Conservation (phyloP, 1,140 invertebrate genomes). For the Dendrolimus punctatus region DNA sequence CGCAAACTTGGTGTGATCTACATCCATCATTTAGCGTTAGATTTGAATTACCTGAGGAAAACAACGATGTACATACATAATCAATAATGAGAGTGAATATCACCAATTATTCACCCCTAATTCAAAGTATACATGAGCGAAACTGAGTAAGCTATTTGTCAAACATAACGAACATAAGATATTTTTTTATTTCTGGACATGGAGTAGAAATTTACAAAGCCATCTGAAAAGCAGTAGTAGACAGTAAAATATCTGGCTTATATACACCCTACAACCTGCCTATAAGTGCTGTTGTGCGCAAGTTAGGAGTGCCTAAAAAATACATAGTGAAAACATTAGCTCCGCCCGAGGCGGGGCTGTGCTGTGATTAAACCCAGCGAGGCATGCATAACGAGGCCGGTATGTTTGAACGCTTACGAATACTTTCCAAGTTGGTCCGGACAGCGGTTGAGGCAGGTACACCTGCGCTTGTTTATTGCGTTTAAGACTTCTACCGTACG, state of each 20-base stretch:
- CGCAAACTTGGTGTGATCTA: no score
- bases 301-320: slow-evolving; percentile 49
- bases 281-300: slow-evolving; percentile 7
- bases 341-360: slow-evolving; percentile 40
- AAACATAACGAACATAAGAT: no score
- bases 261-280: slow-evolving; percentile 8
- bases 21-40: no score
- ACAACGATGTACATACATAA: no score
- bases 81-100: no score
- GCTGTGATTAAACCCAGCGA: slow-evolving; percentile 61
- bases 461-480: slow-evolving; percentile 46
- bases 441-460: slow-evolving; percentile 33
- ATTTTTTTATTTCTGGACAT: no score
- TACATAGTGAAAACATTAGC: slow-evolving; percentile 65
- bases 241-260: not conserved
- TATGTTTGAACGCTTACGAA: slow-evolving; percentile 59
- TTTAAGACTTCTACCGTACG: slow-evolving; percentile 31
- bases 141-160: no score
- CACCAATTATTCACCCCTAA: no score
- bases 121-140: no score
- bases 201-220: no score
- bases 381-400: slow-evolving; percentile 60
- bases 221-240: no score
- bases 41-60: no score
- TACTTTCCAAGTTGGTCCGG: slow-evolving; percentile 54